A percentile compares a stretch with the other conserved stretches of the same genome.
Evolutionary conservation across 2,797 vertebrate species (phyloP).

Genomic region (Crypturellus tataupa): DNA sequence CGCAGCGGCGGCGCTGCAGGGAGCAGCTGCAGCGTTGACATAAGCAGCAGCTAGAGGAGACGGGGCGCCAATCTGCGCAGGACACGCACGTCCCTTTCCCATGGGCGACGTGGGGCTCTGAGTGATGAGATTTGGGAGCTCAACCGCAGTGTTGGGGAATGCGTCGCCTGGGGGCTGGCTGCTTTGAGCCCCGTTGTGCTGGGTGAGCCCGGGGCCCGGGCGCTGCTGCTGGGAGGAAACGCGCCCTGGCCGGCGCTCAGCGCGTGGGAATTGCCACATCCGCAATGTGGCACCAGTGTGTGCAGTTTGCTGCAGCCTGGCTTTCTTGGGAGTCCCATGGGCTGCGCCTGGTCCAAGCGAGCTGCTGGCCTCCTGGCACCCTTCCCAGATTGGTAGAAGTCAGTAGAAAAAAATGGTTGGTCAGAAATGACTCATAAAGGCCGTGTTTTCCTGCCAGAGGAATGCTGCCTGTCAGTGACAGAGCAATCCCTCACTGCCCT

Average conservation of each 20-base stretch:
- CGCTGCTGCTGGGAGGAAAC: not conserved
- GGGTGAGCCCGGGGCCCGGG: not conserved
- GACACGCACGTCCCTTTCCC: not conserved
- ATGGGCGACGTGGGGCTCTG: not conserved
- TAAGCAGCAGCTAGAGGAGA: conserved; percentile 46
- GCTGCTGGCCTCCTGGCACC: conserved; percentile 71
- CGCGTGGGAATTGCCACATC: conserved; percentile 61
- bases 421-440: conserved; percentile 76
- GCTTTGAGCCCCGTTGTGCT: not conserved
- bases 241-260: not conserved
- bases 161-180: not conserved
- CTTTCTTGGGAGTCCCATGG: conserved; percentile 69
- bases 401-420: conserved; percentile 77
- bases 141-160: not conserved
- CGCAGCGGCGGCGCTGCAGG: conserved; percentile 11
- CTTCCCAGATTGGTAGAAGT: conserved; percentile 74
- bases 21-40: conserved; percentile 62
- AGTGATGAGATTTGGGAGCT: conserved; percentile 54
- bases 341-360: conserved; percentile 67
- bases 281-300: conserved; percentile 73
- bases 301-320: conserved; percentile 57
- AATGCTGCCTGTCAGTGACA: conserved; percentile 65
- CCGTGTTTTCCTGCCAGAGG: conserved; percentile 71
- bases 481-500: conserved; percentile 39
- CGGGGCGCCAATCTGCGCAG: not conserved